phyloP scores from a whole-genome alignment of 2,797 vertebrate species.

The Melanotaenia parkinsoni region DNA sequence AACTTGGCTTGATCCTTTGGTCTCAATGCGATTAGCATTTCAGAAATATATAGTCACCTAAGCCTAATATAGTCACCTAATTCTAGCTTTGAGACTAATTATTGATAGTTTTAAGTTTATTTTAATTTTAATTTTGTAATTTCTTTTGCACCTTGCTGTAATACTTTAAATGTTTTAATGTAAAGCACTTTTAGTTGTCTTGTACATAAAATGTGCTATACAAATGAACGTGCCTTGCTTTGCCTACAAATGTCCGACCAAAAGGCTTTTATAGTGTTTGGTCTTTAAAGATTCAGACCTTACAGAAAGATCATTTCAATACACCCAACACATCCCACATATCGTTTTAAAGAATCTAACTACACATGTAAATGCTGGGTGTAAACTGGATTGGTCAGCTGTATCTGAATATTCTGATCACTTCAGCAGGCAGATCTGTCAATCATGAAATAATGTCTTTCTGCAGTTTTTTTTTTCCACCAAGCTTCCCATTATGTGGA shows the following conservation, averaged over 20 bases:
- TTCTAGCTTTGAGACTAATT: no score
- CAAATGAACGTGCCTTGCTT: no score
- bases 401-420: slow-evolving; percentile 21
- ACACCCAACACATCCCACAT: not conserved
- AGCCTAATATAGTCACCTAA: no score
- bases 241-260: not conserved
- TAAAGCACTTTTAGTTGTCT: not conserved
- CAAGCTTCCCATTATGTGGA: slow-evolving; percentile 44
- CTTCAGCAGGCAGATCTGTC: slow-evolving; percentile 36
- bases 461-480: slow-evolving; percentile 3
- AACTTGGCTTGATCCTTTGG: no score
- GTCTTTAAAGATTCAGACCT: not conserved
- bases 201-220: not conserved
- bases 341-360: no score
- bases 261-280: no score
- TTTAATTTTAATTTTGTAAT: not conserved
- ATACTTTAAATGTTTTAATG: no score
- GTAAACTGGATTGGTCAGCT: slow-evolving; percentile 18
- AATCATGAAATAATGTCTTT: slow-evolving; percentile 20
- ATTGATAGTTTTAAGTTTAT: not conserved
- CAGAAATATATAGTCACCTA: no score
- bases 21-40: no score
- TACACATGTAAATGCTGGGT: not conserved
- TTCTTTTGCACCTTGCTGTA: not conserved
- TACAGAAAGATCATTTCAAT: slow-evolving; percentile 28